Percentiles rank a stretch among this genome's conserved stretches.
Evolutionary conservation across 2,113 vertebrate species (phyloP).

Genomic region (Aptenodytes forsteri): DNA sequence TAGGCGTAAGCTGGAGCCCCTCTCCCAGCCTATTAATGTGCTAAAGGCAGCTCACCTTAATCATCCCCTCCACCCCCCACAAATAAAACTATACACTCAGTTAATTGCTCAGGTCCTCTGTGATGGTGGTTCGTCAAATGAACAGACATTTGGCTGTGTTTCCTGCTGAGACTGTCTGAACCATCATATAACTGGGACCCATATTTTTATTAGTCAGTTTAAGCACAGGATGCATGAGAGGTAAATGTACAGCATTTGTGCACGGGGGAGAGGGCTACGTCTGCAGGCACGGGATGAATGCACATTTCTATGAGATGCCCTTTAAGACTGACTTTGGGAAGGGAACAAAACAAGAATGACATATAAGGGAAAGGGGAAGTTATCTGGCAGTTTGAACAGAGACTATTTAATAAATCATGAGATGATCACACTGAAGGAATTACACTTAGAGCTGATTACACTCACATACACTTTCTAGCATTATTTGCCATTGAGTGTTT

Average conservation of each 20-base stretch:
- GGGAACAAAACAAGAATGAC: neutral
- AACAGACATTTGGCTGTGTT: neutral
- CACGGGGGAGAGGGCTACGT: accelerated
- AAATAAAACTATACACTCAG: neutral
- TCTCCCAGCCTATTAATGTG: neutral
- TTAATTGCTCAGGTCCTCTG: neutral
- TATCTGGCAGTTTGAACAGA: neutral
- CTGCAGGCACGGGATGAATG: neutral
- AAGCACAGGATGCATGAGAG: neutral
- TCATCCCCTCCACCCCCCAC: too few relatives aligned
- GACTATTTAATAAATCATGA: neutral
- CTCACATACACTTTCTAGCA: neutral
- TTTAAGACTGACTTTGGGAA: neutral
- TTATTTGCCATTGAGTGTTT: neutral
- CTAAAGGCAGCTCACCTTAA: neutral
- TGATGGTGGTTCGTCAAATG: neutral
- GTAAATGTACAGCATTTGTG: neutral
- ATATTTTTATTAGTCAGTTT: neutral
- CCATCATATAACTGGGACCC: neutral
- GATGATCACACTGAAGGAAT: neutral
- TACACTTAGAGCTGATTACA: neutral
- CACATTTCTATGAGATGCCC: neutral
- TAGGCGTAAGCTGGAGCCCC: accelerated
- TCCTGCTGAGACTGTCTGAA: neutral
- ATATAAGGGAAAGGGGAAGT: neutral